Conservation (phyloP, 2,797 vertebrate genomes). For the Coluber constrictor region DNA sequence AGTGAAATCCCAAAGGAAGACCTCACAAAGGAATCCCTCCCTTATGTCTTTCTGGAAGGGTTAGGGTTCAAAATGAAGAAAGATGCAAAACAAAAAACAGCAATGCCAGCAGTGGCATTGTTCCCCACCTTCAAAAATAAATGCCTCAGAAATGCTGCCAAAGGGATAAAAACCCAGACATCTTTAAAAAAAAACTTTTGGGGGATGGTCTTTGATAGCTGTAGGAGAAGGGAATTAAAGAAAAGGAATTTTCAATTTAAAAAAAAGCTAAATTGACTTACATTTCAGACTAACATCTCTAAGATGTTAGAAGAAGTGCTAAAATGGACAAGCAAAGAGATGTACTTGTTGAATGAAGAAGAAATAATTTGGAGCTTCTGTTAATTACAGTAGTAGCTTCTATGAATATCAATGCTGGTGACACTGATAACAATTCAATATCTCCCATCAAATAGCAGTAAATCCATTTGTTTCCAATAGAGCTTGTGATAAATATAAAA, state of each 20-base stretch:
- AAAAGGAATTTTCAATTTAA: background rate
- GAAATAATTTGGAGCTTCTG: background rate
- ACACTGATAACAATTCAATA: background rate
- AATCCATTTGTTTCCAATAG: background rate
- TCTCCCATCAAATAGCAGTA: background rate
- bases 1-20: background rate
- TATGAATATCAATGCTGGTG: background rate
- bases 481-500: background rate
- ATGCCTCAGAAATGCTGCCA: background rate
- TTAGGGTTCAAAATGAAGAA: background rate
- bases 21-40: background rate
- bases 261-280: background rate
- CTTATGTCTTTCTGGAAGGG: background rate
- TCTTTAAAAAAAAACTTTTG: background rate
- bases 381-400: background rate
- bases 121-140: background rate
- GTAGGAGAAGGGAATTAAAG: background rate
- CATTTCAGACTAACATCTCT: background rate
- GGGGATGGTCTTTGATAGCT: background rate
- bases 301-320: background rate
- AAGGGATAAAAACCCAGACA: background rate
- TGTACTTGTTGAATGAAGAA: background rate
- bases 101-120: background rate
- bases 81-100: background rate
- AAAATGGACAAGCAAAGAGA: background rate